Evolutionary conservation across 2,797 vertebrate species (phyloP).

Genomic region (Silurus aristotelis): DNA sequence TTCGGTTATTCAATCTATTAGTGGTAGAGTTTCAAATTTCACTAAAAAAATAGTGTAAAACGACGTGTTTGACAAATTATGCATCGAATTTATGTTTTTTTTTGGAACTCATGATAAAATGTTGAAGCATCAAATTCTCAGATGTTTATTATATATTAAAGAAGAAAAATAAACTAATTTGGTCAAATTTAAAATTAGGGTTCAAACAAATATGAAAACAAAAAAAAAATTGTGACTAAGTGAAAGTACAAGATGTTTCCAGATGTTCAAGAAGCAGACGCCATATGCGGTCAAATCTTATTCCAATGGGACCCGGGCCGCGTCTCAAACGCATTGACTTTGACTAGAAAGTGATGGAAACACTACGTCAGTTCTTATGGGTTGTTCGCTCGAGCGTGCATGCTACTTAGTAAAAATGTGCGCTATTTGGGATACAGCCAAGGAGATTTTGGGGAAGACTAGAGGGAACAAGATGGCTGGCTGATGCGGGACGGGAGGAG

Average conservation of each 20-base stretch:
- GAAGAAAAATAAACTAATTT: too few species aligned
- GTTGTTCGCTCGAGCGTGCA: not conserved
- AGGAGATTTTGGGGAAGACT: constrained; percentile 58
- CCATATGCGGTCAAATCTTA: not conserved
- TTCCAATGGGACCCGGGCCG: not conserved
- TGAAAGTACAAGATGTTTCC: not conserved
- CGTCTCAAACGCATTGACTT: not conserved
- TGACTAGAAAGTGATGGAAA: not conserved
- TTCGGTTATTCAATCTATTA: constrained; percentile 49
- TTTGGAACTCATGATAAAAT: too few species aligned
- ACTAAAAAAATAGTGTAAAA: not conserved
- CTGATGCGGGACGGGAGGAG: constrained; percentile 57
- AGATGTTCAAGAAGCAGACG: constrained; percentile 5
- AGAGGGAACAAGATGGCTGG: constrained; percentile 81
- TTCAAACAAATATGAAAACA: too few species aligned
- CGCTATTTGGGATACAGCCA: constrained; percentile 6
- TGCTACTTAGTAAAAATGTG: not conserved
- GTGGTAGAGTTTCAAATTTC: not conserved
- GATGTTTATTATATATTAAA: not conserved
- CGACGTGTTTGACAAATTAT: too few species aligned
- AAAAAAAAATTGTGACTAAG: not conserved
- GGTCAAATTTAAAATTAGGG: not conserved
- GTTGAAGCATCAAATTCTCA: too few species aligned
- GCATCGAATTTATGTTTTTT: too few species aligned
- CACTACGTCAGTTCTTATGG: not conserved